phyloP scores from a whole-genome alignment of 2,888 invertebrate species.

The Psococerastis gibbosa region DNA sequence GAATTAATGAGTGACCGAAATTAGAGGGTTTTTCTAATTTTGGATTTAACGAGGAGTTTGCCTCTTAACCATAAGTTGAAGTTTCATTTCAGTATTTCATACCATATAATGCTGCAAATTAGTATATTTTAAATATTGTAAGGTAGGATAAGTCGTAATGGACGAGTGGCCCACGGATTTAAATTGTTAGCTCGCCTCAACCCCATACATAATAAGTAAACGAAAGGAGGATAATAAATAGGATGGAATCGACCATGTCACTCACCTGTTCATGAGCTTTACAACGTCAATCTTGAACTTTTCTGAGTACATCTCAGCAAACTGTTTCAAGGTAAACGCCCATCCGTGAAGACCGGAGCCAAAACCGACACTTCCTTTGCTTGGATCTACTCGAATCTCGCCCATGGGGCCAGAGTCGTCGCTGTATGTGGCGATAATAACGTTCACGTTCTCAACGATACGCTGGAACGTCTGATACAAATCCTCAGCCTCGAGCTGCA shows the following conservation, averaged over 20 bases:
- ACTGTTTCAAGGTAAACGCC: constrained; percentile 99
- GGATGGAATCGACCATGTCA: background rate
- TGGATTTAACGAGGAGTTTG: no score
- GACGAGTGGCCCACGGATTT: no score
- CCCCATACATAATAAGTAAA: constrained; percentile 14
- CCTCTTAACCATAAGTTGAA: no score
- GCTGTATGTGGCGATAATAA: constrained; percentile 97
- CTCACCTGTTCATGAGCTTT: constrained; percentile 79
- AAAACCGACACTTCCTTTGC: constrained; percentile 97
- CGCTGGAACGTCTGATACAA: constrained; percentile 98
- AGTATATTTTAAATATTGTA: no score
- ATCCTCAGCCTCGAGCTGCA: constrained; percentile 92
- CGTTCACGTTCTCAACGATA: constrained; percentile 99
- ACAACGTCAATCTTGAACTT: constrained; percentile 96
- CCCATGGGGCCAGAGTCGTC: constrained; percentile 99
- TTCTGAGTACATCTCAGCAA: constrained; percentile 95
- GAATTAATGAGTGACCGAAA: no score
- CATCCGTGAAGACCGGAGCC: constrained; percentile 99
- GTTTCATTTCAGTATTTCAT: no score
- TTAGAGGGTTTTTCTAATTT: no score
- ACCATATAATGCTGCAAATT: no score
- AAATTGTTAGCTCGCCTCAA: no score
- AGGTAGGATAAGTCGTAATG: no score
- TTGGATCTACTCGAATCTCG: constrained; percentile 93
- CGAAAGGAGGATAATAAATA: constrained; percentile 9